phyloP scores from a whole-genome alignment of 2,888 invertebrate genomes.

The Ichneumon xanthorius region DNA sequence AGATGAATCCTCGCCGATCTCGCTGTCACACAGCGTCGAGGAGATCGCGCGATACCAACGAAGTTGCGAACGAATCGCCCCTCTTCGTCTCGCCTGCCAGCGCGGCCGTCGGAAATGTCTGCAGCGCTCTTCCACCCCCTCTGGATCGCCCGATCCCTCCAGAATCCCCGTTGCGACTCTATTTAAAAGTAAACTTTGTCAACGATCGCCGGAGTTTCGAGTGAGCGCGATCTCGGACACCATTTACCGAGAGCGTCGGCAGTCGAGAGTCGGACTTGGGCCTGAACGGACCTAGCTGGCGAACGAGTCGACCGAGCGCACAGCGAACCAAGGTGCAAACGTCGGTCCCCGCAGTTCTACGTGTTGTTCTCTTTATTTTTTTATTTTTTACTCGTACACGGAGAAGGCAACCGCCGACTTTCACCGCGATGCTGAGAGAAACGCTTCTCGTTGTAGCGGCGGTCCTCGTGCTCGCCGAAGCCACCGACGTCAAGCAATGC shows the following conservation, averaged over 20 bases:
- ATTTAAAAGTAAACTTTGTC: slow-evolving; percentile 57
- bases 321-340: slow-evolving; percentile 24
- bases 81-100: background rate
- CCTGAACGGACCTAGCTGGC: slow-evolving; percentile 70
- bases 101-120: background rate
- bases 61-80: background rate
- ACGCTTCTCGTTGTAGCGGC: slow-evolving; percentile 76
- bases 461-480: slow-evolving; percentile 71
- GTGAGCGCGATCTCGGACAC: slow-evolving; percentile 24
- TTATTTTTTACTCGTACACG: slow-evolving; percentile 32
- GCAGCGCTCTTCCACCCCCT: background rate
- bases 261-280: slow-evolving; percentile 75
- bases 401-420: slow-evolving; percentile 70
- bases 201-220: slow-evolving; percentile 25
- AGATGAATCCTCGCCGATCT: background rate
- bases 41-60: background rate
- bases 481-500: slow-evolving; percentile 75
- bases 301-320: slow-evolving; percentile 49
- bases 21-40: background rate
- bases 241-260: slow-evolving; percentile 41
- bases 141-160: slow-evolving; percentile 33
- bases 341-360: slow-evolving; percentile 60
- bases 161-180: slow-evolving; percentile 10
- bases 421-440: slow-evolving; percentile 78
- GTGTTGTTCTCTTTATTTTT: slow-evolving; percentile 44